phyloP scores from a whole-genome alignment of 2,888 invertebrate genomes.

The Yponomeuta malinellus region DNA sequence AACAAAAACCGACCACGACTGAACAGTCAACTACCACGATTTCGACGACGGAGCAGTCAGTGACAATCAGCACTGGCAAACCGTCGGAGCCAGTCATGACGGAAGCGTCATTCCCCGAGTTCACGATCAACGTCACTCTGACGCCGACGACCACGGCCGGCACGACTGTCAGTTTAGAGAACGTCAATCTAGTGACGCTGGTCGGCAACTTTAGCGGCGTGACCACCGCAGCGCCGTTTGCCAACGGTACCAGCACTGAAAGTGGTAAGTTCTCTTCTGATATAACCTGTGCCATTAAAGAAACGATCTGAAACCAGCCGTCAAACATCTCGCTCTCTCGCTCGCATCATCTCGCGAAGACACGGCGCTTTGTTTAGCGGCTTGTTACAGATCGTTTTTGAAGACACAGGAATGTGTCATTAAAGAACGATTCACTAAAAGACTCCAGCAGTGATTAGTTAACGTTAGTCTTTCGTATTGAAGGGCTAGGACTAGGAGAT shows the following conservation, averaged over 20 bases:
- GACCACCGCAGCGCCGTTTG: conserved; percentile 4
- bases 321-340: no score
- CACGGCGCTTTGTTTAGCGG: no score
- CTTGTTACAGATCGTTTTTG: not conserved
- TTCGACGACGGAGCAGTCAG: conserved; percentile 18
- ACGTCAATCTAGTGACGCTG: conserved; percentile 25
- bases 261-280: conserved; percentile 7
- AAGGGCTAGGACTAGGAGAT: no score
- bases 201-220: conserved; percentile 19
- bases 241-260: not conserved
- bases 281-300: no score
- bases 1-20: conserved; percentile 7
- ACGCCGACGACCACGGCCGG: conserved; percentile 39
- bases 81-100: conserved; percentile 12
- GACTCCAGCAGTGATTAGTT: not conserved
- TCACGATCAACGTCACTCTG: conserved; percentile 56
- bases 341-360: no score
- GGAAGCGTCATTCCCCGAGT: conserved; percentile 39
- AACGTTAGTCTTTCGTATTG: no score
- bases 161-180: conserved; percentile 34
- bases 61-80: conserved; percentile 8
- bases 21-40: conserved; percentile 16
- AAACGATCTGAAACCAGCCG: no score
- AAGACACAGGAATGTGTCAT: not conserved
- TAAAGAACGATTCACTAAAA: not conserved